Percentiles rank a stretch among this genome's conserved stretches.
These are phyloP conservation scores for Agriopis marginaria DNA, from an alignment of 2,888 invertebrate genomes.

Conservation along the genomic window DNA sequence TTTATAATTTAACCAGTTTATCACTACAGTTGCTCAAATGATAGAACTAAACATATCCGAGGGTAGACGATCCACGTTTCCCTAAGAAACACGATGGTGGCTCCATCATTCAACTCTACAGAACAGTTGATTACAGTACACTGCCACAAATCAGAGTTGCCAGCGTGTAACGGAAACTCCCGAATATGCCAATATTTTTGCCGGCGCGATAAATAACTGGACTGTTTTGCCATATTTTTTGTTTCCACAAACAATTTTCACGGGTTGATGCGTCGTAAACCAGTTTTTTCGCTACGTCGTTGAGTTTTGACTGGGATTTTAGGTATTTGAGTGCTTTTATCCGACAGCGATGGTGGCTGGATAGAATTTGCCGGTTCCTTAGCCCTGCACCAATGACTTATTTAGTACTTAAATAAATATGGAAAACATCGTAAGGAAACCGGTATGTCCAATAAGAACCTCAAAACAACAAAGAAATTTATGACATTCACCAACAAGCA, in stretches of 20 bases:
- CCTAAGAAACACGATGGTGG: neutral
- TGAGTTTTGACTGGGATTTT: neutral
- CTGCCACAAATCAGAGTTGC: slow-evolving; percentile 54
- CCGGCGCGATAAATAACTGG: slow-evolving; percentile 51
- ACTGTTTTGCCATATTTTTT: slow-evolving; percentile 47
- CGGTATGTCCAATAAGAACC: too few species aligned
- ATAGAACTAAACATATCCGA: neutral
- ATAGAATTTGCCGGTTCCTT: too few species aligned
- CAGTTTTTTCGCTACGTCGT: slow-evolving; percentile 18
- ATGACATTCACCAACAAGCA: too few species aligned
- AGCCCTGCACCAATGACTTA: too few species aligned
- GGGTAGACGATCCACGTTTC: neutral
- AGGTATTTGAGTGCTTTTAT: too few species aligned
- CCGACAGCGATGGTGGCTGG: too few species aligned
- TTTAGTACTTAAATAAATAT: too few species aligned
- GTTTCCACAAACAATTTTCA: slow-evolving; percentile 54
- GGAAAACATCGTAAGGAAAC: too few species aligned
- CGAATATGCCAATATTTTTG: slow-evolving; percentile 57
- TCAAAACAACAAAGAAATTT: too few species aligned
- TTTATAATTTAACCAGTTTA: slow-evolving; percentile 33
- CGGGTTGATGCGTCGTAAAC: slow-evolving; percentile 39
- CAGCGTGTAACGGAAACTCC: slow-evolving; percentile 48
- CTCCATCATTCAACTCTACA: neutral
- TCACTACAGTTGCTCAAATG: neutral
- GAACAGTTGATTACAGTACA: neutral